Evolutionary conservation across 1,140 invertebrate genomes (phyloP).

Genomic region (Drosophila chauvacae): DNA sequence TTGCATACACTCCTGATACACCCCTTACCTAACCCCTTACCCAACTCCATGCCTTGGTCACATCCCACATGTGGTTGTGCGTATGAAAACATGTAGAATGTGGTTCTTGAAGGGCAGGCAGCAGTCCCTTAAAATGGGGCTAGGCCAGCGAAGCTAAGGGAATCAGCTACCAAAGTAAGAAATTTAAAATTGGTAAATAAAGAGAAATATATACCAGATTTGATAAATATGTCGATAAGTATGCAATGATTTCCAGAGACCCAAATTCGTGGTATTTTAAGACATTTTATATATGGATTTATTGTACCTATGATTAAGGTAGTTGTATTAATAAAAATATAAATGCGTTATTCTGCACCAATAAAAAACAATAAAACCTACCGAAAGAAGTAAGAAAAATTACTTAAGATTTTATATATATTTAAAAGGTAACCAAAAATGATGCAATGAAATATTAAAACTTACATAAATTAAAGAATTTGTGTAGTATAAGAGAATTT

Average conservation of each 20-base stretch:
- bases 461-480: neutral
- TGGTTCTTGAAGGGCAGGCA: slow-evolving; percentile 4
- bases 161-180: slow-evolving; percentile 18
- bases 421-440: neutral
- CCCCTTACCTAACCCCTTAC: neutral
- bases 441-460: neutral
- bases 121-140: neutral
- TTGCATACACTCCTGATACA: neutral
- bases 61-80: slow-evolving; percentile 44
- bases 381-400: too few relatives aligned
- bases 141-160: neutral
- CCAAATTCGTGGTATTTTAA: too few relatives aligned
- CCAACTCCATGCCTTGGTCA: neutral
- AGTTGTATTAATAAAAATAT: too few relatives aligned
- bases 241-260: neutral
- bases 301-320: too few relatives aligned
- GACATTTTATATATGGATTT: too few relatives aligned
- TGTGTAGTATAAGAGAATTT: neutral
- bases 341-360: too few relatives aligned
- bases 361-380: too few relatives aligned
- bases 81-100: slow-evolving; percentile 50
- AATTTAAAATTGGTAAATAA: neutral
- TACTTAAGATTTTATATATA: too few relatives aligned
- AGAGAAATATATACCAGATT: neutral
- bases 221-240: neutral